phyloP scores from a whole-genome alignment of 2,888 invertebrate species.

The Caenorhabditis doughertyi region DNA sequence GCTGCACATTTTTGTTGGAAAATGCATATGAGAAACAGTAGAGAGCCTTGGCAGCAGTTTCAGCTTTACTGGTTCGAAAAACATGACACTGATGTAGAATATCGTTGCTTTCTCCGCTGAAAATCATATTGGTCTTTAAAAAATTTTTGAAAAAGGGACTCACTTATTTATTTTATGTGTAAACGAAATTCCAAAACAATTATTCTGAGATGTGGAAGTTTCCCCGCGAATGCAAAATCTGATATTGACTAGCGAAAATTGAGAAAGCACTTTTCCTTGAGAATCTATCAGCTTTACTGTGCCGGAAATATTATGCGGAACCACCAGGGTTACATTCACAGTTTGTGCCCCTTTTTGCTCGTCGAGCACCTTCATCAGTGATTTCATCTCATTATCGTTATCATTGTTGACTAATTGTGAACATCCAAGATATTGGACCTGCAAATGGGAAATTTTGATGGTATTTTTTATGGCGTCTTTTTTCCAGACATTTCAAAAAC shows the following conservation, averaged over 20 bases:
- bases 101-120: conserved; percentile 36
- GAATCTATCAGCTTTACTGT: conserved; percentile 94
- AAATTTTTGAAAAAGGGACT: conserved; percentile 4
- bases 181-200: conserved; percentile 99
- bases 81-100: conserved; percentile 94
- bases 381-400: conserved; percentile 78
- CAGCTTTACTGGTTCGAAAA: conserved; percentile 87
- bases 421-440: conserved; percentile 78
- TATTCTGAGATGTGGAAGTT: conserved; percentile 88
- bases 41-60: conserved; percentile 84
- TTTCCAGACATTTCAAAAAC: background rate
- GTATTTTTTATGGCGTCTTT: no score
- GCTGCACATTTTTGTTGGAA: conserved; percentile 86
- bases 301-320: conserved; percentile 94
- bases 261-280: conserved; percentile 90
- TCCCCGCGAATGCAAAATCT: conserved; percentile 93
- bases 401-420: conserved; percentile 78
- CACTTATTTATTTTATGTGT: conserved; percentile 86
- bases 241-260: conserved; percentile 87
- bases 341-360: conserved; percentile 86
- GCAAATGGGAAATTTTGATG: no score
- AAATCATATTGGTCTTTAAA: background rate
- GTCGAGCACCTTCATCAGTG: conserved; percentile 86
- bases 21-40: conserved; percentile 95
- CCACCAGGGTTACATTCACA: conserved; percentile 93